These are phyloP conservation scores for Daphoenositta chrysoptera DNA, from an alignment of 2,113 vertebrate genomes.

Conservation along the genomic window DNA sequence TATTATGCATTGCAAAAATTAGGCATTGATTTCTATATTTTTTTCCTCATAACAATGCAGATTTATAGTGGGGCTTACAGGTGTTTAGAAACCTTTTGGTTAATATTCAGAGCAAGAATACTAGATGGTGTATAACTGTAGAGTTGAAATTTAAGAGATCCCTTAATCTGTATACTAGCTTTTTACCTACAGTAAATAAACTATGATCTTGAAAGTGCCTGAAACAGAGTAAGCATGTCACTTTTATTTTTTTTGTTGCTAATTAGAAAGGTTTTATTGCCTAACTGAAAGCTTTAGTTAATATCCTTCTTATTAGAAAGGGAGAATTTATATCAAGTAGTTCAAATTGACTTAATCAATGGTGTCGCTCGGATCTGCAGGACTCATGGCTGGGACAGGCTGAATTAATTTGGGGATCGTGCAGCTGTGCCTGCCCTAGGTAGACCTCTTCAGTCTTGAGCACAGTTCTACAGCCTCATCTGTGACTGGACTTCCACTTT, in stretches of 20 bases:
- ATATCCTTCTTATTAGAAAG: constrained; percentile 27
- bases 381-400: background rate
- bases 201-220: constrained; percentile 91
- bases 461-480: background rate
- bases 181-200: constrained; percentile 91
- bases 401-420: background rate
- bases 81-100: constrained; percentile 69
- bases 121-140: constrained; percentile 80
- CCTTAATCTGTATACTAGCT: constrained; percentile 88
- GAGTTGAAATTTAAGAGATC: constrained; percentile 81
- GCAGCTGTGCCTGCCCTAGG: background rate
- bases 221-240: constrained; percentile 76
- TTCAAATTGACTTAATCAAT: background rate
- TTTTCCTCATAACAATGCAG: constrained; percentile 60
- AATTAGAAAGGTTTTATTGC: constrained; percentile 13
- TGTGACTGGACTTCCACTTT: background rate
- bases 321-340: background rate
- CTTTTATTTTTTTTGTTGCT: constrained; percentile 63
- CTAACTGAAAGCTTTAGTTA: constrained; percentile 29
- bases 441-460: background rate
- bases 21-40: constrained; percentile 49
- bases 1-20: constrained; percentile 73
- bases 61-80: constrained; percentile 72
- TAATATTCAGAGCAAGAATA: constrained; percentile 74
- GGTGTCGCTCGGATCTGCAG: background rate